Evolutionary conservation across 2,113 vertebrate genomes (phyloP), one percentile per base, ranked within the genome.

Genomic region (Tichodroma muraria): DNA sequence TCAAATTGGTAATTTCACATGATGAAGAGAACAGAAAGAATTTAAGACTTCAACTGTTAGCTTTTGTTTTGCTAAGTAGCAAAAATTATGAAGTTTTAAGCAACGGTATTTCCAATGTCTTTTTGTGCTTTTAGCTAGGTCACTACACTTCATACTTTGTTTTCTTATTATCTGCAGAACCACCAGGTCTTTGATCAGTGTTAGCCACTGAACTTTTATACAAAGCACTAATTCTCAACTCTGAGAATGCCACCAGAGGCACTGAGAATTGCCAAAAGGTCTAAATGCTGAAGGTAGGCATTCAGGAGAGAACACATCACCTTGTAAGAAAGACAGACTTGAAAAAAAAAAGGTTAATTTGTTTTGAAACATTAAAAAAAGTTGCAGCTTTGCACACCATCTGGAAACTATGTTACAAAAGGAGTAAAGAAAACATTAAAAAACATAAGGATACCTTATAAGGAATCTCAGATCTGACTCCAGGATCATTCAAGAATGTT

Each of bases 401-500:
- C 81, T 93, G 72, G 72, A 88, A 94, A 88, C 63, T 73, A 72
- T 21, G 76, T 49, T 50, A 73, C 11, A 16, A 91, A 90, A 93
- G 77, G 13, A 88, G 12, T 73, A 93, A 91, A 90, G 64, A 45
- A 95, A 82, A 79, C 73, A 86, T 61, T 49, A 88, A 91, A 95
- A n/a, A 93, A 38, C 49, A 79, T 30, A 85, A 80, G 28, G 31
- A 90, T 95, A 93, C 95, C 96, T 93, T 90, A 95, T 93, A 96
- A 91, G 88, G 94, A 92, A 86, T 90, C 77, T 93, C 88, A 84
- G 64, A 59, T 73, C 66, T 64, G 40, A 60, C 85, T 97, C 66
- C 91, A 91, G 65, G 75, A 89, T 3, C 8, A 88, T 49, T 81
- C 61, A 87, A 79, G 70, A 93, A 94, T 44, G 89, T 49, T 93